Evolutionary conservation across 2,797 vertebrate species (phyloP).

Genomic region (Pterois miles): DNA sequence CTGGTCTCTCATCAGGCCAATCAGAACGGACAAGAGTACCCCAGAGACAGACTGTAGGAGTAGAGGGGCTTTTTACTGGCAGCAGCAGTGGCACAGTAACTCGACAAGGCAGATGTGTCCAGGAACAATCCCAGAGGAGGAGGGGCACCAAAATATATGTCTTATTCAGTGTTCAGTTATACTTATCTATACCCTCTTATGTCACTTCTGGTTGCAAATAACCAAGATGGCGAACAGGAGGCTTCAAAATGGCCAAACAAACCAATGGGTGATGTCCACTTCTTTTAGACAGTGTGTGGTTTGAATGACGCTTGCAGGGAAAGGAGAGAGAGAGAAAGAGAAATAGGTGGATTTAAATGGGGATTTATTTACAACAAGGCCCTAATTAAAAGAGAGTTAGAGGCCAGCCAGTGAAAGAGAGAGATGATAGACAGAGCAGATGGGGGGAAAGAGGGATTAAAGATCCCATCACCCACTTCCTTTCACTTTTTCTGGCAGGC

Average conservation of each 20-base stretch:
- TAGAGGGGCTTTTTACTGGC: conserved; percentile 27
- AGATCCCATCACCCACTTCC: conserved; percentile 30
- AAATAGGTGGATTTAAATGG: conserved; percentile 10
- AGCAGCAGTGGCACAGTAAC: conserved; percentile 19
- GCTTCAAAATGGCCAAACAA: too few species aligned
- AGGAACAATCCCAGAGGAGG: conserved; percentile 7
- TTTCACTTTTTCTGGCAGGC: conserved; percentile 45
- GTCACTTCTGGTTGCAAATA: too few species aligned
- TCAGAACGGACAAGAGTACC: conserved; percentile 60
- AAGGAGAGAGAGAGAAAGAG: background rate
- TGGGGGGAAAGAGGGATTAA: conserved; percentile 22
- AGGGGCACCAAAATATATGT: background rate
- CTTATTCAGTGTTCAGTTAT: too few species aligned
- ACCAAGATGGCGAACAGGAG: too few species aligned
- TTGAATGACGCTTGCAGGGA: background rate
- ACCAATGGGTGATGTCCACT: too few species aligned
- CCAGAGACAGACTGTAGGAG: conserved; percentile 32
- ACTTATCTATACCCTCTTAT: too few species aligned
- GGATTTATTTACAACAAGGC: conserved; percentile 12
- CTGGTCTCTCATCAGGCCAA: conserved; percentile 53
- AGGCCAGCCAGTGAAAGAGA: conserved; percentile 7
- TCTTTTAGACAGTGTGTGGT: too few species aligned
- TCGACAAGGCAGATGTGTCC: conserved; percentile 44
- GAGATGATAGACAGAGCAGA: conserved; percentile 22
- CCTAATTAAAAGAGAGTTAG: conserved; percentile 28